These are phyloP conservation scores for Netelia fuscicornis DNA, from an alignment of 2,888 invertebrate genomes.

Conservation along the genomic window DNA sequence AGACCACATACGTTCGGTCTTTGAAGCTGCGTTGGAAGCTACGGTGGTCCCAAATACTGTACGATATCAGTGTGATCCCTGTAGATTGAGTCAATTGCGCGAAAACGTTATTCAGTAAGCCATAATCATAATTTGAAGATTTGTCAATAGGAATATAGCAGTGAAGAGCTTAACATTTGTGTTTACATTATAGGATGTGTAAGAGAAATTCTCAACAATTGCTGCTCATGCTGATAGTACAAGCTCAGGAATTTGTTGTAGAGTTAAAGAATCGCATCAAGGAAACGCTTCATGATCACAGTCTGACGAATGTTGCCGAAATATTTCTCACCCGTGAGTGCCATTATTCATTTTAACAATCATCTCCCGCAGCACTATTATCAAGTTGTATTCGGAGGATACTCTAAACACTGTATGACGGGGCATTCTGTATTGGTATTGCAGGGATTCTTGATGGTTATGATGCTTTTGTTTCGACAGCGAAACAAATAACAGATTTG, in stretches of 20 bases:
- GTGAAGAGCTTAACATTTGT: neutral
- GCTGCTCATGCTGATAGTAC: slow-evolving; percentile 88
- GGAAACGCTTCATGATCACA: slow-evolving; percentile 85
- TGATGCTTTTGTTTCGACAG: slow-evolving; percentile 87
- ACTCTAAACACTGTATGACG: neutral
- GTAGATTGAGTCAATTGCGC: slow-evolving; percentile 79
- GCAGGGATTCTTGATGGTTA: slow-evolving; percentile 88
- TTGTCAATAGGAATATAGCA: neutral
- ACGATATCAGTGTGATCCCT: slow-evolving; percentile 73
- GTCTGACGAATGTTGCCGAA: slow-evolving; percentile 86
- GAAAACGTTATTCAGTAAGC: slow-evolving; percentile 85
- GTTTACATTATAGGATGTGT: slow-evolving; percentile 84
- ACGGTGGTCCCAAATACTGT: slow-evolving; percentile 72
- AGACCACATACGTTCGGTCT: slow-evolving; percentile 84
- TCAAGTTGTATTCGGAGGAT: no score
- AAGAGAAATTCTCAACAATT: slow-evolving; percentile 88
- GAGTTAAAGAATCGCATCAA: slow-evolving; percentile 88
- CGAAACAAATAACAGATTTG: slow-evolving; percentile 87
- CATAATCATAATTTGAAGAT: neutral
- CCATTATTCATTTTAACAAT: slow-evolving; percentile 10
- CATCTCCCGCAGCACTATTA: neutral
- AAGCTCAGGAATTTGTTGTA: slow-evolving; percentile 88
- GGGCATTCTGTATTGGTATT: slow-evolving; percentile 6
- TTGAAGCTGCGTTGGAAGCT: slow-evolving; percentile 81
- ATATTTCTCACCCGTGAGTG: slow-evolving; percentile 85